These are phyloP conservation scores for Darevskia nairensis DNA, from an alignment of 2,797 vertebrate genomes.

Conservation along the genomic window DNA sequence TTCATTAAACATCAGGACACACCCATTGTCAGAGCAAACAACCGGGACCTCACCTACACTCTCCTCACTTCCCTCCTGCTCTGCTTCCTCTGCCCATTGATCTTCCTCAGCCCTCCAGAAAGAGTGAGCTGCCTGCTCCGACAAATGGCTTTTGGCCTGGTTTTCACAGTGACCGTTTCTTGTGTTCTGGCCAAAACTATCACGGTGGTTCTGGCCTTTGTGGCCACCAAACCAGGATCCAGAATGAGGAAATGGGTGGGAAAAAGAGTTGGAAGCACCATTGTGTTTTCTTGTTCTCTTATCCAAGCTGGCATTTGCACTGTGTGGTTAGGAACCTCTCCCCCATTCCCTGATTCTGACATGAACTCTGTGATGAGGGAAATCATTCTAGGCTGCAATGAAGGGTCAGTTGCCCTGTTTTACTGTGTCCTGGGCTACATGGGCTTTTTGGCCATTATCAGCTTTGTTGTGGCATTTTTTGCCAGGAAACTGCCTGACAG, in stretches of 20 bases:
- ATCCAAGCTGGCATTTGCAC: background rate
- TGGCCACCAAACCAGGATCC: constrained; percentile 8
- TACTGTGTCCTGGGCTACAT: constrained; percentile 13
- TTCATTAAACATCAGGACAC: no score
- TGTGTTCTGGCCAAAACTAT: constrained; percentile 27
- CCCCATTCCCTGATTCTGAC: background rate
- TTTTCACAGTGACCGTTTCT: constrained; percentile 28
- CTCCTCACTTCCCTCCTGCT: background rate
- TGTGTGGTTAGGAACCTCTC: background rate
- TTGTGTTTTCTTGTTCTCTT: background rate
- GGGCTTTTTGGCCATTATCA: background rate
- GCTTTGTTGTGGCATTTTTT: background rate
- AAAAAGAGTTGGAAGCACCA: background rate
- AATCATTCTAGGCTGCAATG: background rate
- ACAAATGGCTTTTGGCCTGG: background rate
- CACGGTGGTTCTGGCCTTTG: constrained; percentile 5
- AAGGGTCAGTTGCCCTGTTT: background rate
- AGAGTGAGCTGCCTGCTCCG: no score
- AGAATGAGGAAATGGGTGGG: background rate
- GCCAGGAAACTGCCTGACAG: background rate
- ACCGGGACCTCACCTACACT: no score
- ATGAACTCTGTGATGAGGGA: background rate
- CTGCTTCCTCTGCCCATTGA: background rate
- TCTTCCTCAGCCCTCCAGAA: background rate
- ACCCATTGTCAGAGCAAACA: no score